These are phyloP conservation scores for Cepaea hortensis DNA, from an alignment of 2,888 invertebrate species.

Conservation along the genomic window DNA sequence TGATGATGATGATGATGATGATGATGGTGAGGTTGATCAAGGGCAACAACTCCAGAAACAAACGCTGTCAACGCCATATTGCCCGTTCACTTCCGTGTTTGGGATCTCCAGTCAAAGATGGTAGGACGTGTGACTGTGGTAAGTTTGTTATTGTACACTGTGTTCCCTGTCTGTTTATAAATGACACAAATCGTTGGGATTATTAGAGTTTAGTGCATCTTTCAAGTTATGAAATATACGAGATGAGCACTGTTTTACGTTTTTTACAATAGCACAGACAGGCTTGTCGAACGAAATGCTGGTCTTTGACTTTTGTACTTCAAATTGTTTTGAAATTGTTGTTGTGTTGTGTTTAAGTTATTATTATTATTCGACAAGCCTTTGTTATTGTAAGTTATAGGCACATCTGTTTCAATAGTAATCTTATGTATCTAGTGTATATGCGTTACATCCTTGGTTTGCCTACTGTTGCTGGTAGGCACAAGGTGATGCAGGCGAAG, in stretches of 20 bases:
- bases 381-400: no score
- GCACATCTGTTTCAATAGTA: no score
- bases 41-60: conserved; percentile 2
- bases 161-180: neutral
- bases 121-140: neutral
- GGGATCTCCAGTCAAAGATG: neutral
- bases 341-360: no score
- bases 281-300: neutral
- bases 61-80: conserved; percentile 9
- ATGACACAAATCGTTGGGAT: neutral
- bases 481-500: no score
- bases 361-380: no score
- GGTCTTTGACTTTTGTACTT: neutral
- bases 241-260: neutral
- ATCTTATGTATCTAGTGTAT: no score
- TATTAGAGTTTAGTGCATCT: neutral
- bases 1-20: neutral
- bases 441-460: no score
- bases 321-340: neutral
- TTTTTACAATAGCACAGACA: neutral
- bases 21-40: neutral
- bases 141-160: neutral
- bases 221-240: neutral
- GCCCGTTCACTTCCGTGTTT: conserved; percentile 21
- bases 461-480: no score